Conservation (phyloP, 2,113 vertebrate species). For the Columba livia region DNA sequence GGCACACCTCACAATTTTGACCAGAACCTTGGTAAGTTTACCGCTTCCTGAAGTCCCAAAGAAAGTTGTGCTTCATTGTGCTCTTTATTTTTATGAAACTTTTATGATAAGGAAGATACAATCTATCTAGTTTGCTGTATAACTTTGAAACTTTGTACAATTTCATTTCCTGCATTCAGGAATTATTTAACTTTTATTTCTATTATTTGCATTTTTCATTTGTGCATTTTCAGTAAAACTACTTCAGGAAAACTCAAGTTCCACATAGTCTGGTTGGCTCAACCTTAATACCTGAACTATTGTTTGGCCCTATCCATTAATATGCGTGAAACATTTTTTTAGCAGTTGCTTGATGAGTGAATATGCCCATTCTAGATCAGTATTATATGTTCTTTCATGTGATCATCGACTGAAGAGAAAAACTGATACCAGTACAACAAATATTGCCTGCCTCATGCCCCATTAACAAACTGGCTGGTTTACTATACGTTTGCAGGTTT, state of each 20-base stretch:
- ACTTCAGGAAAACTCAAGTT: neutral
- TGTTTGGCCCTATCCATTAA: neutral
- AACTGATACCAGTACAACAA: neutral
- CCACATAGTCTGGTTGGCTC: neutral
- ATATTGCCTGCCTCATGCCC: neutral
- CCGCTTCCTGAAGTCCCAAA: neutral
- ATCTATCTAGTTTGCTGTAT: neutral
- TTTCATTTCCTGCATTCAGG: neutral
- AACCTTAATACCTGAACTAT: neutral
- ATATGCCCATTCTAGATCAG: neutral
- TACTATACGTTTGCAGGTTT: neutral
- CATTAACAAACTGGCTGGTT: neutral
- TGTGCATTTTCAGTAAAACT: neutral
- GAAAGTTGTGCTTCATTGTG: neutral
- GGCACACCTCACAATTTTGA: neutral
- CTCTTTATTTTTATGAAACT: neutral
- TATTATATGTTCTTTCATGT: neutral
- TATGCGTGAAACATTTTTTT: neutral
- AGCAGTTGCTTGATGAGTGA: neutral
- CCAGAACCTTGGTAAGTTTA: neutral
- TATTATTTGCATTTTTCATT: neutral
- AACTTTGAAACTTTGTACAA: neutral
- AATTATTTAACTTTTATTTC: neutral
- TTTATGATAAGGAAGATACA: neutral
- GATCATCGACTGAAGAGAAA: neutral